A percentile compares a stretch with the other conserved stretches of the same genome.
These are phyloP conservation scores for Mustelus asterias DNA, from an alignment of 2,113 vertebrate genomes.

Conservation along the genomic window DNA sequence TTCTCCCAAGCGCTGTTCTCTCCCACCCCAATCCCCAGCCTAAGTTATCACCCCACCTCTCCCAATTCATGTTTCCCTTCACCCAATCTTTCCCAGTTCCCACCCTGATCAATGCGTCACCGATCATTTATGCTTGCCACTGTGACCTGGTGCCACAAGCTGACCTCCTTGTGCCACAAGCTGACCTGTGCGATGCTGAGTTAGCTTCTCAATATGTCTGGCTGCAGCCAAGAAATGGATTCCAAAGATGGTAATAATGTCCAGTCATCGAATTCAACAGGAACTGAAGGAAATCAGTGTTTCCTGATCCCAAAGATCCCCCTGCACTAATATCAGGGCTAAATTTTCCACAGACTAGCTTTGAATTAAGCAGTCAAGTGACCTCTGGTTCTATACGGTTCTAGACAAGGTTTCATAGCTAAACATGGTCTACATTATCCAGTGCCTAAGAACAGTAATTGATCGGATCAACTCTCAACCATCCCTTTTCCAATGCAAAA, in stretches of 20 bases:
- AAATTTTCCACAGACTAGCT: neutral
- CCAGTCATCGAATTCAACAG: too few species aligned
- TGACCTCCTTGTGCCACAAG: neutral
- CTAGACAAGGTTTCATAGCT: too few species aligned
- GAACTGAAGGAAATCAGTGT: too few species aligned
- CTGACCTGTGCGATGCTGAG: neutral
- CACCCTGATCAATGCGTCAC: neutral
- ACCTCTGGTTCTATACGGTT: neutral
- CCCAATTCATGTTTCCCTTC: too few species aligned
- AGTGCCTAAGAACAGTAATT: neutral
- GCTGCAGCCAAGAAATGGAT: neutral
- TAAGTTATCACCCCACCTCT: too few species aligned
- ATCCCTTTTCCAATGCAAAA: too few species aligned
- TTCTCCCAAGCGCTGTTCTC: neutral
- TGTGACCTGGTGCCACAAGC: too few species aligned
- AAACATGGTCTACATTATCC: neutral
- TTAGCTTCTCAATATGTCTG: neutral
- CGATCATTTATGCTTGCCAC: neutral
- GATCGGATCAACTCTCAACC: neutral
- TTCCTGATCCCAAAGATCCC: too few species aligned
- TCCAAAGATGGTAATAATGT: neutral
- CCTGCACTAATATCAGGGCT: too few species aligned
- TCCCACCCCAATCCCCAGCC: neutral
- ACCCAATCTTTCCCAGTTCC: too few species aligned
- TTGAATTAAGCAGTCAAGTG: neutral